Conservation (phyloP, 1,140 invertebrate genomes). For the Geopemphigus sp. region DNA sequence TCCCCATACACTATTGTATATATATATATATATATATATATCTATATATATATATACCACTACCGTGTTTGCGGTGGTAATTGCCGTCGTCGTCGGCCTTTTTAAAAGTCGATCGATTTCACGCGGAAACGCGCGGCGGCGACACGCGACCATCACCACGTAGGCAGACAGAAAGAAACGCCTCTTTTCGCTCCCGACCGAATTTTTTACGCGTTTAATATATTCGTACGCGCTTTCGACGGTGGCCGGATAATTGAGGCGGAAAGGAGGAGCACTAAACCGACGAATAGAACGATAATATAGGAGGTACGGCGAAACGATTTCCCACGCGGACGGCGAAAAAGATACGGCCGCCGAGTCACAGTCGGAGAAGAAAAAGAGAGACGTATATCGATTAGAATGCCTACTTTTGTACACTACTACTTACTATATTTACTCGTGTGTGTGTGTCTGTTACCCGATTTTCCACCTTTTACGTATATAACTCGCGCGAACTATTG, state of each 20-base stretch:
- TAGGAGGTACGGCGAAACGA: too few relatives aligned
- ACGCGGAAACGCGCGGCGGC: not conserved
- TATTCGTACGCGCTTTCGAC: too few relatives aligned
- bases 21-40: not conserved
- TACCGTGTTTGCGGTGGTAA: not conserved
- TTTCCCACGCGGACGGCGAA: not conserved
- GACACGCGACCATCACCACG: not conserved
- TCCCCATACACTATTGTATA: too few relatives aligned
- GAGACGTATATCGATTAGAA: conserved; percentile 40
- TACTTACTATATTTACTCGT: not conserved
- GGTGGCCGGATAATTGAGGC: not conserved
- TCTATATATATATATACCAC: not conserved
- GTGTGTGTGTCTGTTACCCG: conserved; percentile 28
- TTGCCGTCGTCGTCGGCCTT: not conserved
- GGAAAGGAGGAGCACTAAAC: too few relatives aligned
- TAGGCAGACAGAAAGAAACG: too few relatives aligned
- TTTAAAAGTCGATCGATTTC: conserved; percentile 19
- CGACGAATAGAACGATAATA: too few relatives aligned
- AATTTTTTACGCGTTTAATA: too few relatives aligned
- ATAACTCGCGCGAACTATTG: conserved; percentile 36
- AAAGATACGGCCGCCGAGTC: not conserved
- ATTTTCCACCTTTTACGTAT: conserved; percentile 42
- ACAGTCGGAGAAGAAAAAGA: not conserved
- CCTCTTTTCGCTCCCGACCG: too few relatives aligned
- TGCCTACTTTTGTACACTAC: not conserved